These are phyloP conservation scores for Chrysotoxum bicinctum DNA, from an alignment of 2,888 invertebrate species.

Conservation along the genomic window DNA sequence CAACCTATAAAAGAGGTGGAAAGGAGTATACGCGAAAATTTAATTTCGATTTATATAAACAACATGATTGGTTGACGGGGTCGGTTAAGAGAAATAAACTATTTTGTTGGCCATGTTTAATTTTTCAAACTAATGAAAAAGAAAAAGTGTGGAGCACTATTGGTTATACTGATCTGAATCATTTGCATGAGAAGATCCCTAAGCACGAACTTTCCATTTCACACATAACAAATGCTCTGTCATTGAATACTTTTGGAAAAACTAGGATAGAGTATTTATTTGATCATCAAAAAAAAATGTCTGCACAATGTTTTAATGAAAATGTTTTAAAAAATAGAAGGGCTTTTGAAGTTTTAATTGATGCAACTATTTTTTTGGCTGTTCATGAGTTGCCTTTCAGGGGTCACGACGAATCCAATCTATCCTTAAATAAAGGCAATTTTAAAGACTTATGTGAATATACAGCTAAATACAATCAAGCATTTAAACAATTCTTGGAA, in stretches of 20 bases:
- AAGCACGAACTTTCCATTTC: slow-evolving; percentile 33
- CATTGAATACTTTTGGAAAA: slow-evolving; percentile 34
- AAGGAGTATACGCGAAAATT: slow-evolving; percentile 19
- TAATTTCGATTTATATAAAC: slow-evolving; percentile 25
- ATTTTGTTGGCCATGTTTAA: slow-evolving; percentile 42
- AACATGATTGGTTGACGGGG: slow-evolving; percentile 13
- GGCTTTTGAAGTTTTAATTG: slow-evolving; percentile 44
- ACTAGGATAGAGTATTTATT: slow-evolving; percentile 22
- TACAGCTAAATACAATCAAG: too few species aligned
- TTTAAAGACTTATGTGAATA: too few species aligned
- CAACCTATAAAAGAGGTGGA: not conserved
- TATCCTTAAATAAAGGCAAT: too few species aligned
- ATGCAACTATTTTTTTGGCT: slow-evolving; percentile 48
- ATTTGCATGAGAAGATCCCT: slow-evolving; percentile 25
- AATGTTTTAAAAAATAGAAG: slow-evolving; percentile 43
- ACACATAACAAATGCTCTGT: slow-evolving; percentile 32
- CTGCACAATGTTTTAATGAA: slow-evolving; percentile 30
- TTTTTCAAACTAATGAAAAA: slow-evolving; percentile 44
- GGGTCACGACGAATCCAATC: too few species aligned
- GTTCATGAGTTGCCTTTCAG: too few species aligned
- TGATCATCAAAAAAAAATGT: slow-evolving; percentile 32
- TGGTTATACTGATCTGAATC: slow-evolving; percentile 32
- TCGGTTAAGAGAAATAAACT: slow-evolving; percentile 7
- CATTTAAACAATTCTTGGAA: too few species aligned
- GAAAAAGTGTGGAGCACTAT: too few species aligned